Conservation (phyloP, 2,888 invertebrate genomes). For the Scelioninae gen. 1 region DNA sequence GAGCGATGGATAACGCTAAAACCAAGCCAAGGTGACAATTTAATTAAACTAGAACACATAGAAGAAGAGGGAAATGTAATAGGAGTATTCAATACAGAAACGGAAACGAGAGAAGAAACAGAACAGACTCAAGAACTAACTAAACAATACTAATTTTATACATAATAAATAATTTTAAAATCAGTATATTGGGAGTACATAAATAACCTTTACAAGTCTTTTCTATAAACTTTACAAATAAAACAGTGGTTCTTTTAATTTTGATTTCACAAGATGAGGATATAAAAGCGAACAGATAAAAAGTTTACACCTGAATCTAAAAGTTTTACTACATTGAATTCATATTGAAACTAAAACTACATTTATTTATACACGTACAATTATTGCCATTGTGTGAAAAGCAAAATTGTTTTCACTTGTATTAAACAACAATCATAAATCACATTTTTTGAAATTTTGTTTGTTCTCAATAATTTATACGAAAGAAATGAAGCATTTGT, state of each 20-base stretch:
- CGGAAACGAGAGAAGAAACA: no score
- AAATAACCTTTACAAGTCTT: background rate
- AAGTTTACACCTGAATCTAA: slow-evolving; percentile 8
- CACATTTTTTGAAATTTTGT: background rate
- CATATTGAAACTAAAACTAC: slow-evolving; percentile 23
- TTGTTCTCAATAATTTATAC: background rate
- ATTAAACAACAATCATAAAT: slow-evolving; percentile 5
- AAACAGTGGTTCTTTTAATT: no score
- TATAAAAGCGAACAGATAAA: slow-evolving; percentile 1
- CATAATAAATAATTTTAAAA: background rate
- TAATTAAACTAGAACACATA: no score
- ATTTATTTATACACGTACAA: slow-evolving; percentile 5
- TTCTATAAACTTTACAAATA: no score
- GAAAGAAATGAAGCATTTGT: slow-evolving; percentile 17
- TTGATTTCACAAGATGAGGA: no score
- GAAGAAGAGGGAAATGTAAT: no score
- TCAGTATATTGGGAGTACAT: background rate
- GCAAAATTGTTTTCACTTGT: slow-evolving; percentile 10
- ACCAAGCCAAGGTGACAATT: no score
- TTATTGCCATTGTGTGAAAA: slow-evolving; percentile 1
- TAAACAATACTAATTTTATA: no score
- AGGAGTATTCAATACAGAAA: no score
- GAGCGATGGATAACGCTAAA: no score
- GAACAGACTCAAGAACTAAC: no score
- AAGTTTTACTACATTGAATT: slow-evolving; percentile 13